Evolutionary conservation across 2,888 invertebrate genomes (phyloP).

Genomic region (Marasmarcha lunaedactyla): DNA sequence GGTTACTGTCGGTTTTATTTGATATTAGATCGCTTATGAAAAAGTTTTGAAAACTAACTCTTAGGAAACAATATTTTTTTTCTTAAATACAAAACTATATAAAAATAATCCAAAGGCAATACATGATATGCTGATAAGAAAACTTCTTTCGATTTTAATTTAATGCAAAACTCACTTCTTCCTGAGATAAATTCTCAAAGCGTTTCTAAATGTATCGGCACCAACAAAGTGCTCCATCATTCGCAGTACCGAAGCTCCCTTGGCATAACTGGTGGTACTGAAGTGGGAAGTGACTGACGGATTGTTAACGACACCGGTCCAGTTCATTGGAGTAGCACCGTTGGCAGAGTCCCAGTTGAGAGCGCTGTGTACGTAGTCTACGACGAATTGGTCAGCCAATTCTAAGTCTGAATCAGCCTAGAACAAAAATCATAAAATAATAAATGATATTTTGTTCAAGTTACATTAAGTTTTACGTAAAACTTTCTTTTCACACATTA

Average conservation of each 20-base stretch:
- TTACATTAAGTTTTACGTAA: not conserved
- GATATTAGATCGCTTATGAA: too few relatives aligned
- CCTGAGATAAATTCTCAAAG: slow-evolving; percentile 69
- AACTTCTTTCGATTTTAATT: too few relatives aligned
- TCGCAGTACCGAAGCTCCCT: slow-evolving; percentile 73
- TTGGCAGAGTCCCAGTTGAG: slow-evolving; percentile 67
- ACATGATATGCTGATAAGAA: too few relatives aligned
- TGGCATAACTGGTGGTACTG: slow-evolving; percentile 76
- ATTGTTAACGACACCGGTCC: slow-evolving; percentile 63
- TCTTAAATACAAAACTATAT: too few relatives aligned
- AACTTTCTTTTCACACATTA: too few relatives aligned
- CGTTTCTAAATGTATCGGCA: slow-evolving; percentile 58
- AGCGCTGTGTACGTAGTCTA: slow-evolving; percentile 76
- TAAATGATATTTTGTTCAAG: not conserved
- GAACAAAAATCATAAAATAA: too few relatives aligned
- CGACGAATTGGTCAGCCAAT: slow-evolving; percentile 73
- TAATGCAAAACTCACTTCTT: slow-evolving; percentile 65
- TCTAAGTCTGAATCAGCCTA: slow-evolving; percentile 47
- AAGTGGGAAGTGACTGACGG: slow-evolving; percentile 72
- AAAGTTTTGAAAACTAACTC: too few relatives aligned
- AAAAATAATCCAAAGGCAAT: too few relatives aligned
- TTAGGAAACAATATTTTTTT: too few relatives aligned
- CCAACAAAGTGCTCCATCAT: slow-evolving; percentile 77
- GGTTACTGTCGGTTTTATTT: too few relatives aligned
- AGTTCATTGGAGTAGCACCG: slow-evolving; percentile 46